A percentile compares a stretch with the other conserved stretches of the same genome.
These are phyloP conservation scores for Chionoecetes opilio DNA, from an alignment of 1,140 invertebrate species.

Conservation along the genomic window DNA sequence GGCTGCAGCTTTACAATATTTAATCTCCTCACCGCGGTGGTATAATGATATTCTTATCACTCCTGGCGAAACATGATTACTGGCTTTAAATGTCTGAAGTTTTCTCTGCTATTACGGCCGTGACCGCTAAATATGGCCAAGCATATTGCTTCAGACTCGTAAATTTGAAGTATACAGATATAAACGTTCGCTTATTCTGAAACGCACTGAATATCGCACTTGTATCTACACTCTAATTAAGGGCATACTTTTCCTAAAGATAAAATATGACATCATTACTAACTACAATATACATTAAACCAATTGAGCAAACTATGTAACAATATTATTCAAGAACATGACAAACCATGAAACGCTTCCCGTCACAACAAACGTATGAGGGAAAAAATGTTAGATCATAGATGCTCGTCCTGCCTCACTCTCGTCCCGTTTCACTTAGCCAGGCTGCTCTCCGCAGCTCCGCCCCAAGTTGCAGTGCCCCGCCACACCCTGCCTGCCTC, in stretches of 20 bases:
- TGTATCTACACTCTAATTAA: no score
- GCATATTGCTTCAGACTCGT: background rate
- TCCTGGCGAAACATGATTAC: background rate
- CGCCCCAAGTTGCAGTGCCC: background rate
- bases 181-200: no score
- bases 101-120: background rate
- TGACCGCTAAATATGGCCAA: background rate
- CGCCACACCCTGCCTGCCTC: background rate
- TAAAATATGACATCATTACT: no score
- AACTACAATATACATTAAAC: no score
- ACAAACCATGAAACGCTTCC: no score
- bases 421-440: background rate
- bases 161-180: background rate
- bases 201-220: no score
- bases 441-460: background rate
- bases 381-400: no score
- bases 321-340: no score
- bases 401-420: background rate
- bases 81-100: background rate
- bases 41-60: constrained; percentile 21
- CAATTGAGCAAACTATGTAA: no score
- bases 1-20: constrained; percentile 2
- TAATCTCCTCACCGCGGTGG: background rate
- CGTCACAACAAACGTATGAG: no score
- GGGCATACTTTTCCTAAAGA: no score